Evolutionary conservation across 2,888 invertebrate genomes (phyloP), one percentile per base, ranked within the genome.

Genomic region (Cryptosula pallasiana): DNA sequence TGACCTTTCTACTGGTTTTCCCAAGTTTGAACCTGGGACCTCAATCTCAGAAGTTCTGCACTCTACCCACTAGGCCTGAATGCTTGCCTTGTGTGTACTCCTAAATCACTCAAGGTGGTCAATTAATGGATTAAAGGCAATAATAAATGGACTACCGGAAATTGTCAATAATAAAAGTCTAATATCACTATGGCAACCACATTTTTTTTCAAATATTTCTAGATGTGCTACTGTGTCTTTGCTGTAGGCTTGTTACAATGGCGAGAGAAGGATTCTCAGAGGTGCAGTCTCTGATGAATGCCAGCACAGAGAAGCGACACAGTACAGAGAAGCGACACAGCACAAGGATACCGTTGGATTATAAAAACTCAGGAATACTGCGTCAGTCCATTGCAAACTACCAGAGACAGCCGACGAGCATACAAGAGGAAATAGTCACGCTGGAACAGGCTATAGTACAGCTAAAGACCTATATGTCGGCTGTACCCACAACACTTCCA

Each of bases 281-380:
- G 63, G 16, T 63, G 13, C 25, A 63, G 34, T 63, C 27, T 32
- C 32, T 63, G 9, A 32, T 63, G 1, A 25, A 63, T 27, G 27
- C 32, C 13, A 63, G 13, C 29, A 34, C 63, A 34, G 63, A 63
- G 63, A 63, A n/a, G 34, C 16, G 55, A 55, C 55, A 25, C 3
- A 55, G 55, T n/a, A 25, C 55, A 5, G 55, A 55, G 55, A 55
- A n/a, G 55, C 25, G 63, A 63, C 63, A 32, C 13, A 63, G 63
- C 32, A 27, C 63, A 9, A 27, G 32, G 32, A 63, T 63, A 27
- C 63, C 63, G 3, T n/a, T 63, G 13, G 63, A 63, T 32, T 29
- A 63, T 16, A 27, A 27, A 63, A 63, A 63, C 63, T 63, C 63
- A 13, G 13, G 63, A 5, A 34, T 63, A 16, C 63, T 63, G 2